Percentiles rank a stretch among this genome's conserved stretches.
These are phyloP conservation scores for Potamarius usumacintae DNA, from an alignment of 2,113 vertebrate genomes.

Conservation along the genomic window DNA sequence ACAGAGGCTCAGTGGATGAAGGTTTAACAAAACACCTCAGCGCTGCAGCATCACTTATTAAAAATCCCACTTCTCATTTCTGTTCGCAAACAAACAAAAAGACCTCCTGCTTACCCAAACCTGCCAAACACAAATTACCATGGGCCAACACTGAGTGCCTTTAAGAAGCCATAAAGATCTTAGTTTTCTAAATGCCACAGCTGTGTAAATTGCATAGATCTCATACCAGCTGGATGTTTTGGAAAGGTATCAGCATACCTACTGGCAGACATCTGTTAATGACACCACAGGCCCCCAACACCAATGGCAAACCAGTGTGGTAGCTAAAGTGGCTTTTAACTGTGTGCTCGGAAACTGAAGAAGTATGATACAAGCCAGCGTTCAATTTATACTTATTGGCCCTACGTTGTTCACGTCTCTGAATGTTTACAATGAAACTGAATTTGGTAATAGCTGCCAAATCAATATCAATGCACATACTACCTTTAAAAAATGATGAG, in stretches of 20 bases:
- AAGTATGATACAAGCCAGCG: neutral
- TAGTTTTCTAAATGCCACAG: neutral
- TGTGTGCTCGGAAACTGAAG: neutral
- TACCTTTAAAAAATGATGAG: neutral
- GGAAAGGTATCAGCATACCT: slow-evolving; percentile 33
- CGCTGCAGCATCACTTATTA: slow-evolving; percentile 28
- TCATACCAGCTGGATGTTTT: slow-evolving; percentile 26
- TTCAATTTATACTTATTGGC: neutral
- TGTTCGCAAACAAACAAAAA: slow-evolving; percentile 13
- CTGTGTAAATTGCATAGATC: slow-evolving; percentile 15
- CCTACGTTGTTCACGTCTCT: neutral
- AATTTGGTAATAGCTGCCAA: neutral
- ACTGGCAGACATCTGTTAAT: slow-evolving; percentile 28
- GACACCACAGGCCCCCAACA: neutral
- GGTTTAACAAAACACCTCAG: slow-evolving; percentile 19
- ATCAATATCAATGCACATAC: neutral
- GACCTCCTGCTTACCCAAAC: slow-evolving; percentile 20
- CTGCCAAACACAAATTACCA: slow-evolving; percentile 33
- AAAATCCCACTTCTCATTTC: slow-evolving; percentile 29
- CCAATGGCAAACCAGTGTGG: neutral
- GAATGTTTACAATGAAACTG: slow-evolving; percentile 9
- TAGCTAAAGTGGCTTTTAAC: slow-evolving; percentile 11
- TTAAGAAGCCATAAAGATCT: slow-evolving; percentile 20
- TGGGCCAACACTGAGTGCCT: slow-evolving; percentile 4
- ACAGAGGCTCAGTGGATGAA: neutral